phyloP scores from a whole-genome alignment of 23 tunicate species.

The Ascidia mentula region DNA sequence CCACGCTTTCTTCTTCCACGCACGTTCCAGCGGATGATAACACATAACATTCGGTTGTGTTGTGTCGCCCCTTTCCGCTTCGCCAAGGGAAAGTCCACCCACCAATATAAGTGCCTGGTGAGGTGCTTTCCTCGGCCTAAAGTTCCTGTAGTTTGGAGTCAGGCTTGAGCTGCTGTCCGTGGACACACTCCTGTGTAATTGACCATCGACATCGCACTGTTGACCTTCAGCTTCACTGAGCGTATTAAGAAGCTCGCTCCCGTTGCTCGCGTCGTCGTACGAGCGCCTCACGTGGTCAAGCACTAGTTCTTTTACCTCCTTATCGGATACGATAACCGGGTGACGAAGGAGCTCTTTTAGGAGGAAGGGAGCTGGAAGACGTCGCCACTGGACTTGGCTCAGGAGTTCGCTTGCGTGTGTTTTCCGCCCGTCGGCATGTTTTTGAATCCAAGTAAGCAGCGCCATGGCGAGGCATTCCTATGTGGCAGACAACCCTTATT shows the following conservation, averaged over 20 bases:
- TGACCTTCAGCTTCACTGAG: slow-evolving; percentile 1
- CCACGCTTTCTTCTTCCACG: slow-evolving; percentile 38
- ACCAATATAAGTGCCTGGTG: slow-evolving; percentile 55
- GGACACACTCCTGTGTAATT: not conserved
- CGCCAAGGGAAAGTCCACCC: slow-evolving; percentile 73
- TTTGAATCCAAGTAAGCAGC: slow-evolving; percentile 47
- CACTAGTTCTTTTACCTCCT: slow-evolving; percentile 26
- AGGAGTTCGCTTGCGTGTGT: slow-evolving; percentile 30
- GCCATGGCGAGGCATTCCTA: slow-evolving; percentile 23
- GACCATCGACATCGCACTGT: not conserved
- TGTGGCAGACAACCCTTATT: too few species aligned
- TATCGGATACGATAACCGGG: slow-evolving; percentile 18
- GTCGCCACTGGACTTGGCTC: slow-evolving; percentile 33
- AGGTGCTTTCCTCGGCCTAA: slow-evolving; percentile 5
- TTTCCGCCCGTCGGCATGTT: slow-evolving; percentile 17
- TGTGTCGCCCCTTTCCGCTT: slow-evolving; percentile 78
- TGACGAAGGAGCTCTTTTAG: slow-evolving; percentile 43
- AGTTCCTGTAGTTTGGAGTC: slow-evolving; percentile 13
- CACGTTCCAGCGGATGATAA: slow-evolving; percentile 37
- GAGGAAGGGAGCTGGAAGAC: slow-evolving; percentile 41
- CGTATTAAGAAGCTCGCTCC: not conserved
- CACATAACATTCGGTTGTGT: slow-evolving; percentile 78
- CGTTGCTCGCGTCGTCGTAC: slow-evolving; percentile 21
- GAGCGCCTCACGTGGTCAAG: slow-evolving; percentile 46
- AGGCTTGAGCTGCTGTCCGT: slow-evolving; percentile 1